Conservation (phyloP, 2,797 vertebrate genomes). For the Notoglanidium macrostoma region DNA sequence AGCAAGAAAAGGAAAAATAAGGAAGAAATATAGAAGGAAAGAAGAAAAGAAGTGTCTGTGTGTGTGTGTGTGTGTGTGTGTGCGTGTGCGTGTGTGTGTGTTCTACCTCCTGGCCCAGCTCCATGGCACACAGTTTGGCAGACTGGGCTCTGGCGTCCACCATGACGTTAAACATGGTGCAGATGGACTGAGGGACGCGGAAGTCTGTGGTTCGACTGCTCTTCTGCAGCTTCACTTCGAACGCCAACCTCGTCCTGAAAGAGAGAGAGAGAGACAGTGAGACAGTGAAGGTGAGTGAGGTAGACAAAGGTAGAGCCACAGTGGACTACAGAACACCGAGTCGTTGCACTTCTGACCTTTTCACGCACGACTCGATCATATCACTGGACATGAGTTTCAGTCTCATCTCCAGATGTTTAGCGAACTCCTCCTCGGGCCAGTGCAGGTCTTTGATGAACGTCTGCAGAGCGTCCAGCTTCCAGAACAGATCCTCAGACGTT, state of each 20-base stretch:
- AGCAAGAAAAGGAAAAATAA: neutral
- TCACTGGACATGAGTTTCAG: conserved; percentile 98
- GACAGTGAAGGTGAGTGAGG: neutral
- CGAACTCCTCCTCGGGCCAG: conserved; percentile 99
- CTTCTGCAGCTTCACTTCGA: conserved; percentile 90
- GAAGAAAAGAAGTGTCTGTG: neutral
- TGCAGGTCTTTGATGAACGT: conserved; percentile 98
- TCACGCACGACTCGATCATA: conserved; percentile 98
- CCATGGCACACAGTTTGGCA: conserved; percentile 91
- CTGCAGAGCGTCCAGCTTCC: conserved; percentile 98
- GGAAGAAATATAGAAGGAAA: neutral
- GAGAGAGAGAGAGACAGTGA: neutral
- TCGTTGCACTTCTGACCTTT: conserved; percentile 78
- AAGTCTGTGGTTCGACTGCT: conserved; percentile 92
- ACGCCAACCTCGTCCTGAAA: conserved; percentile 85
- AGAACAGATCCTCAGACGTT: conserved; percentile 97
- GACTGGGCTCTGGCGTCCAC: conserved; percentile 91
- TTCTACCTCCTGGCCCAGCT: conserved; percentile 91
- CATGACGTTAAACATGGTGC: conserved; percentile 95
- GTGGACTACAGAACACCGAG: neutral
- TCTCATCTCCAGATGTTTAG: conserved; percentile 93
- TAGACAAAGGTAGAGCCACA: neutral
- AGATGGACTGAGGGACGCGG: conserved; percentile 90
- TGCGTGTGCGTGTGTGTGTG: conserved; percentile 43
- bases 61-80: neutral